A percentile compares a stretch with the other conserved stretches of the same genome.
These are phyloP conservation scores for Hoplodrina ambigua DNA, from an alignment of 2,888 invertebrate species.

Conservation along the genomic window DNA sequence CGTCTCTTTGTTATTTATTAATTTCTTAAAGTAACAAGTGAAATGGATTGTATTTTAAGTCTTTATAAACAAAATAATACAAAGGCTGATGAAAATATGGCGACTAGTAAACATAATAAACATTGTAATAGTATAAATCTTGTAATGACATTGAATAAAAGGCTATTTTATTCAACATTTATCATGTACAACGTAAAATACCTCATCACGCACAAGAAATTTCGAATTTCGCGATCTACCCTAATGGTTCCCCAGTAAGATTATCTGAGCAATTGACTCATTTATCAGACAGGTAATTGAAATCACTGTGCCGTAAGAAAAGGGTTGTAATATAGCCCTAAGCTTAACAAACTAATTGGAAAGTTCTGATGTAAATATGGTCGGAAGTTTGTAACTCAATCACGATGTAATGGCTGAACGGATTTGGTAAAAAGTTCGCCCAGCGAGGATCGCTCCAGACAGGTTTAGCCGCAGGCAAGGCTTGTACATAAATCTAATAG, in stretches of 20 bases:
- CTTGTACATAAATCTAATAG: slow-evolving; percentile 25
- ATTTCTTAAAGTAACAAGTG: too few relatives aligned
- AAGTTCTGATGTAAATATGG: slow-evolving; percentile 34
- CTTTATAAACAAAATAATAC: too few relatives aligned
- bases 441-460: slow-evolving; percentile 9
- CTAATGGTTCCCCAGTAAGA: neutral
- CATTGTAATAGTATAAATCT: too few relatives aligned
- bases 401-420: slow-evolving; percentile 34
- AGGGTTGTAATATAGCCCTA: slow-evolving; percentile 17
- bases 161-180: too few relatives aligned
- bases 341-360: slow-evolving; percentile 27
- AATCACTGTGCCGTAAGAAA: slow-evolving; percentile 17
- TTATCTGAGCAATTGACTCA: neutral
- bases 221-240: too few relatives aligned
- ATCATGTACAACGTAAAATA: too few relatives aligned
- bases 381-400: slow-evolving; percentile 39
- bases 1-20: too few relatives aligned
- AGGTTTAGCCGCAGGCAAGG: slow-evolving; percentile 22
- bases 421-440: slow-evolving; percentile 38
- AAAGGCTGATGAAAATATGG: too few relatives aligned
- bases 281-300: neutral
- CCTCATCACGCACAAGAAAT: too few relatives aligned
- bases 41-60: too few relatives aligned
- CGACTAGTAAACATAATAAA: too few relatives aligned
- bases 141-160: too few relatives aligned